These are phyloP conservation scores for Cantharis nigra DNA, from an alignment of 2,888 invertebrate genomes.

Conservation along the genomic window DNA sequence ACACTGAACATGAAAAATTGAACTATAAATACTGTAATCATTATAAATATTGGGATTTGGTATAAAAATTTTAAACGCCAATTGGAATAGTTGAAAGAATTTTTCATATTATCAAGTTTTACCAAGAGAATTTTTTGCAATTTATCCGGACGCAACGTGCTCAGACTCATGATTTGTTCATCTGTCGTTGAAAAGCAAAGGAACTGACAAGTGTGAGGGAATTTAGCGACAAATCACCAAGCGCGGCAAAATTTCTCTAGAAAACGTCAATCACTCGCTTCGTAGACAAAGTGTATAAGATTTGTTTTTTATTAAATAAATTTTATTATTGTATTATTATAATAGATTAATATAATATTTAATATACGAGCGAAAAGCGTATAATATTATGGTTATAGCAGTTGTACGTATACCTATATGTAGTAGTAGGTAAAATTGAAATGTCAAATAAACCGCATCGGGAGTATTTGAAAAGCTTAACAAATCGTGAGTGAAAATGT, in stretches of 20 bases:
- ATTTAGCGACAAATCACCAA: conserved; percentile 49
- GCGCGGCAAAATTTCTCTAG: conserved; percentile 44
- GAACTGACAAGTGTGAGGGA: conserved; percentile 51
- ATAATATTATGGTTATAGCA: not conserved
- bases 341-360: too few relatives aligned
- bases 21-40: not conserved
- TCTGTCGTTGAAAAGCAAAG: conserved; percentile 42
- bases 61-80: not conserved
- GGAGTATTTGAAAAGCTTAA: conserved; percentile 30
- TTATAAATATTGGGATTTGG: not conserved
- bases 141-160: conserved; percentile 43
- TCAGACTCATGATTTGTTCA: conserved; percentile 41
- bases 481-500: conserved; percentile 39
- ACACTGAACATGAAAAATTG: not conserved
- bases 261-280: conserved; percentile 51
- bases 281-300: conserved; percentile 33
- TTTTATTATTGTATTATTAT: not conserved
- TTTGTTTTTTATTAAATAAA: conserved; percentile 23
- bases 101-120: conserved; percentile 7
- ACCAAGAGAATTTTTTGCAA: conserved; percentile 37
- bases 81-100: not conserved
- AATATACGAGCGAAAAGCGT: not conserved
- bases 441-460: conserved; percentile 28
- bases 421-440: conserved; percentile 14
- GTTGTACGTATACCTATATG: conserved; percentile 5